phyloP scores from a whole-genome alignment of 30 jellyfish, hydroid and myxozoan species.

The Turritopsis rubra region DNA sequence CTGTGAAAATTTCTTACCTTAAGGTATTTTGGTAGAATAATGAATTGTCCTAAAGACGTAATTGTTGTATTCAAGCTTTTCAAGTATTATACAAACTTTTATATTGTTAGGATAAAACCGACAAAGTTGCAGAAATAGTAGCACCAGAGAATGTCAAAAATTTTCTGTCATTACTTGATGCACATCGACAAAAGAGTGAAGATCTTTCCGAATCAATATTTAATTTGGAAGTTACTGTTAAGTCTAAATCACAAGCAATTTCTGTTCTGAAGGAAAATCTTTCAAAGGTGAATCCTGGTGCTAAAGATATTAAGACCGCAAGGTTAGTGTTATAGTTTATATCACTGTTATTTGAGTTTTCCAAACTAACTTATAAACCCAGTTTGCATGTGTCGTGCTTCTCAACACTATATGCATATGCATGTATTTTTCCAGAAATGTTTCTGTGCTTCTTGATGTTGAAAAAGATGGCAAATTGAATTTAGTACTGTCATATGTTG shows the following conservation, averaged over 20 bases:
- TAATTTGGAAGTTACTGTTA: conserved; percentile 23
- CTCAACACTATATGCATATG: neutral
- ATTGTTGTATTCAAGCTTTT: neutral
- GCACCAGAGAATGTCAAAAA: conserved; percentile 70
- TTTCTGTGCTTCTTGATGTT: conserved; percentile 66
- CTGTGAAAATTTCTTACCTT: too few relatives aligned
- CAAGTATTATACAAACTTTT: neutral
- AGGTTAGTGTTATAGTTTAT: conserved; percentile 29
- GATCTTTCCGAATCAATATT: conserved; percentile 21
- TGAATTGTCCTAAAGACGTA: neutral
- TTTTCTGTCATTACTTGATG: conserved; percentile 54
- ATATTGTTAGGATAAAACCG: conserved; percentile 37
- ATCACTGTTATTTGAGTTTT: too few relatives aligned
- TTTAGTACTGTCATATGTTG: conserved; percentile 80
- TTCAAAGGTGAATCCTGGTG: conserved; percentile 35
- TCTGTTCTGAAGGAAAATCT: conserved; percentile 38
- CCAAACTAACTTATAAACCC: too few relatives aligned
- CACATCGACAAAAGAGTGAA: conserved; percentile 45
- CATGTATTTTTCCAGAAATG: conserved; percentile 38
- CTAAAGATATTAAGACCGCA: neutral
- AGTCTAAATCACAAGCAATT: conserved; percentile 27
- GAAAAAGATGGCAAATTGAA: conserved; percentile 36
- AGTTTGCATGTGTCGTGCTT: neutral
- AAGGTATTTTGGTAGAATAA: too few relatives aligned
- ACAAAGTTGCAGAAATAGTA: conserved; percentile 62